Base-by-base conservation (phyloP, 2,797 vertebrate species). In the Apogon talboti region DNA sequence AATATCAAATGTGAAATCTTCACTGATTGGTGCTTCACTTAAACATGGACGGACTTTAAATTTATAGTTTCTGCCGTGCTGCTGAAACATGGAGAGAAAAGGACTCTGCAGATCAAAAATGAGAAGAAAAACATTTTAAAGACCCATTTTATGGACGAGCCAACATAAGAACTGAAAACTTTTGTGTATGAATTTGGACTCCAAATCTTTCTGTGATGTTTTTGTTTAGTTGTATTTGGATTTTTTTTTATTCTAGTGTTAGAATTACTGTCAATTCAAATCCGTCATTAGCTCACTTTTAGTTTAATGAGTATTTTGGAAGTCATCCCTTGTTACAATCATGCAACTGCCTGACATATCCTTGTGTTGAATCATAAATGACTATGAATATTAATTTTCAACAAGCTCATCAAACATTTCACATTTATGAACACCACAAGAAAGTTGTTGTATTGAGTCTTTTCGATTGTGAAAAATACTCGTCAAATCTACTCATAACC, bases 41-140 rank as follows among this genome's bases (percentile, higher is more conserved):
- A 53, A 51, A 43, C 21, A 60, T 71, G 65, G 53, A 65, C 24
- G 41, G 64, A 79, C 0, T 0, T 21, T 10, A 5, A 66, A 49
- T n/a, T 7, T 30, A 21, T 56, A 58, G 7, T 24, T 40, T 50
- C 41, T 71, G 61, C 54, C 53, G 19, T 21, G 61, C 10, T 61
- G 43, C 46, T 35, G 44, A 80, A 58, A 53, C 24, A 1, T 56
- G 37, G 51, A 76, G 65, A 78, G 51, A 79, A 62, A 66, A 45
- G 64, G 74, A 87, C 80, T 77, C 78, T 71, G 50, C 67, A 38
- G 58, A 75, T 62, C 48, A 30, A 8, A 63, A 44, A 35, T 49
- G 19, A 28, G 58, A 70, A 43, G 56, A 69, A 7, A 50, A 61
- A 65, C 21, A n/a, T 78, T 83, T 81, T 63, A 79, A 78, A 78